Evolutionary conservation across 2,113 vertebrate genomes (phyloP).

Genomic region (Scomber colias): DNA sequence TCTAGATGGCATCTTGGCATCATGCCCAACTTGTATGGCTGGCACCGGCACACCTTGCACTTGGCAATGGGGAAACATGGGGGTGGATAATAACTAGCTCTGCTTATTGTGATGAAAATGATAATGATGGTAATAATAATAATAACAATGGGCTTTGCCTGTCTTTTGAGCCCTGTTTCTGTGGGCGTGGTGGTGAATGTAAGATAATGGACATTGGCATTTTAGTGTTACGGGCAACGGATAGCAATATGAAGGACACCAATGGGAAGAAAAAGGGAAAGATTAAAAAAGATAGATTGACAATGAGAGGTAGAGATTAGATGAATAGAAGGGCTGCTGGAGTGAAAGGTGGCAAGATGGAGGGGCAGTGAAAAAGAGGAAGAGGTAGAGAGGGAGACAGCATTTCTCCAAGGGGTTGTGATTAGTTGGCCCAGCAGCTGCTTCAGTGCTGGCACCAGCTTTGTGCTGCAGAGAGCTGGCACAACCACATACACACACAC

Average conservation of each 20-base stretch:
- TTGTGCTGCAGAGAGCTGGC: conserved; percentile 81
- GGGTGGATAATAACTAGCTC: conserved; percentile 73
- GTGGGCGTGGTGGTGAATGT: conserved; percentile 46
- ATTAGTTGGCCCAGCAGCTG: conserved; percentile 83
- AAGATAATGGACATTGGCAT: conserved; percentile 54
- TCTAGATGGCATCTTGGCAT: conserved; percentile 71
- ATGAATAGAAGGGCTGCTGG: conserved; percentile 39
- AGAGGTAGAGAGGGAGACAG: conserved; percentile 64
- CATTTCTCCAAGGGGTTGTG: conserved; percentile 78
- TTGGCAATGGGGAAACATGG: conserved; percentile 60
- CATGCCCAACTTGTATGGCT: conserved; percentile 65
- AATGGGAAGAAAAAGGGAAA: conserved; percentile 7
- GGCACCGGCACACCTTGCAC: conserved; percentile 66
- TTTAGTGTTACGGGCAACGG: conserved; percentile 45
- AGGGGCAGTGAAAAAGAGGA: conserved; percentile 53
- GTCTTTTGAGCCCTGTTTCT: conserved; percentile 64
- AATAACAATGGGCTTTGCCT: conserved; percentile 68
- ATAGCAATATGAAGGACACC: conserved; percentile 30
- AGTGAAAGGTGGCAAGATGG: conserved; percentile 63
- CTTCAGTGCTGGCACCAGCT: conserved; percentile 75
- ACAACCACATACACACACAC: conserved; percentile 59
- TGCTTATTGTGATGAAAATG: conserved; percentile 75
- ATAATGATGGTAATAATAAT: conserved; percentile 78
- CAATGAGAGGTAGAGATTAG: conserved; percentile 47
- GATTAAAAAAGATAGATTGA: conserved; percentile 45